Evolutionary conservation across 1,140 invertebrate species (phyloP).

Genomic region (Caerostris darwini): DNA sequence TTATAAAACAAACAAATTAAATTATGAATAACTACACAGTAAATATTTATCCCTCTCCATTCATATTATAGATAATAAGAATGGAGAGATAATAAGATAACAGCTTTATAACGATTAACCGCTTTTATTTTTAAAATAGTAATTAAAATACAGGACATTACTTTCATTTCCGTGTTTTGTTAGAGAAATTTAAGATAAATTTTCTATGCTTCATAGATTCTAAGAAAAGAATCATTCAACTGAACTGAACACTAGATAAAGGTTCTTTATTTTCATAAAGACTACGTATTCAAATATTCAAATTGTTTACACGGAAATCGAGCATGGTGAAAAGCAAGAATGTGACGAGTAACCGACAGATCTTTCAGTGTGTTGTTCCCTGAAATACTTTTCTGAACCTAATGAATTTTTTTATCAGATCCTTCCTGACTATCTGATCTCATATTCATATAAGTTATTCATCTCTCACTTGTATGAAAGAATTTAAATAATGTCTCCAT

Average conservation of each 20-base stretch:
- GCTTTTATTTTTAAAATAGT: not conserved
- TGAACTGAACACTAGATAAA: not conserved
- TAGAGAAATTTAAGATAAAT: not conserved
- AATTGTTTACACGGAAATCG: not conserved
- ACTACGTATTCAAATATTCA: slow-evolving; percentile 41
- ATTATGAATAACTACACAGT: too few relatives aligned
- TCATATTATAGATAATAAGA: too few relatives aligned
- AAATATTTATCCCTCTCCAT: too few relatives aligned
- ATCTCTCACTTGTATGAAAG: slow-evolving; percentile 37
- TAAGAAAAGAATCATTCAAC: not conserved
- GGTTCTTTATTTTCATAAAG: not conserved
- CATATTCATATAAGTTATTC: slow-evolving; percentile 55
- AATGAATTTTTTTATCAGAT: slow-evolving; percentile 26
- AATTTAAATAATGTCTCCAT: slow-evolving; percentile 33
- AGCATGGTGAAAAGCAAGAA: not conserved
- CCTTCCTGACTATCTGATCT: slow-evolving; percentile 28
- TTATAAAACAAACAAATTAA: too few relatives aligned
- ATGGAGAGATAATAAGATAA: too few relatives aligned
- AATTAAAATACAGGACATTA: not conserved
- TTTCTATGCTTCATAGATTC: not conserved
- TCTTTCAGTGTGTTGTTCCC: not conserved
- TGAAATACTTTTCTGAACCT: not conserved
- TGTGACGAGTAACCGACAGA: not conserved
- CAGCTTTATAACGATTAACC: too few relatives aligned
- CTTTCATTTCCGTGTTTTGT: not conserved